Base-by-base conservation (phyloP, 2,888 invertebrate species). In the Micoletzkya japonica region DNA sequence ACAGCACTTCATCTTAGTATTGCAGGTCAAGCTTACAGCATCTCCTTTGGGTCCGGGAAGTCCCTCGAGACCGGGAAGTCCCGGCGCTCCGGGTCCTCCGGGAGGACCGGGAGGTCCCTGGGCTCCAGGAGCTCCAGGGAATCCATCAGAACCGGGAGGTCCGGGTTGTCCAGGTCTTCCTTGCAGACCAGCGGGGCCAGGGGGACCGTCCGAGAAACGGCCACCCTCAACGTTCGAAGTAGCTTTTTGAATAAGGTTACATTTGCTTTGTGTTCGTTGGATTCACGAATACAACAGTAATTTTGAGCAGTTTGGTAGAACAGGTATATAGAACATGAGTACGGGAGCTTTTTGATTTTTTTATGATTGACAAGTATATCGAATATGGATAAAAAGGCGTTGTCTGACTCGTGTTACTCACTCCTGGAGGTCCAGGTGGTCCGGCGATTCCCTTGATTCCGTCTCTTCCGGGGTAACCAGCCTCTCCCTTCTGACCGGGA, bases 21-120 rank as follows among this genome's bases (percentile, higher is more conserved):
- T 24, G 24, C 7, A 54, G 24, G 10, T 54, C 24, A 17, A 85
- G 0, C 88, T 88, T 92, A 93, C 82, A 91, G 91, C 20, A 24
- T 82, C 80, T 72, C 86, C 85, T 71, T 81, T 83, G 24, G 66
- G 76, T 61, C 87, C 87, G 34, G 84, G 82, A 32, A 79, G 73
- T 60, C 86, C 87, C 59, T 80, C 78, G 2, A 74, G 63, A 70
- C 84, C 80, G 28, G 76, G 76, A 28, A 74, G 72, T 24, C 78
- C 78, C 32, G 76, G 76, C 36, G 73, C 72, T 36, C 81, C 81
- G n/a, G 74, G 72, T 32, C 73, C 61, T n/a, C 79, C 83, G 60
- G 74, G 76, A 14, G 76, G 75, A 57, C 83, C 83, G 20, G 77
- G 70, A 34, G 81, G 81, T 61, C 83, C 83, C 6, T 74, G 76